A percentile compares a stretch with the other conserved stretches of the same genome.
Conservation (phyloP, 2,113 vertebrate genomes). For the Chloebia gouldiae region DNA sequence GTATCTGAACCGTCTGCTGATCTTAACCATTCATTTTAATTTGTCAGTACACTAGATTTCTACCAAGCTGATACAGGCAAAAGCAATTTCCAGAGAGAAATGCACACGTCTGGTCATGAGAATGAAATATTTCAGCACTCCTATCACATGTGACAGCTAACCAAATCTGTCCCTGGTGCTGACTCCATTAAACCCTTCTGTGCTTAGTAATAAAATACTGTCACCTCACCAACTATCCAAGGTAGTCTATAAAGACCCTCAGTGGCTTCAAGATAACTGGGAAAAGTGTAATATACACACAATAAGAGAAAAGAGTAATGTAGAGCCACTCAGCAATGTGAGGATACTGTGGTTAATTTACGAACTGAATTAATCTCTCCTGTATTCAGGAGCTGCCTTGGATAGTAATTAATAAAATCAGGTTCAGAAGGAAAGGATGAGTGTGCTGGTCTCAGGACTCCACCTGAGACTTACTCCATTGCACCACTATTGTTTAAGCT, state of each 20-base stretch:
- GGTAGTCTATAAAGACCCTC: not conserved
- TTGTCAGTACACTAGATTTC: not conserved
- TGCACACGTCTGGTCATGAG: not conserved
- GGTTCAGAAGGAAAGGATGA: not conserved
- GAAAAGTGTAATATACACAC: not conserved
- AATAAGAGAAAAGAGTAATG: not conserved
- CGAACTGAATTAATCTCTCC: not conserved
- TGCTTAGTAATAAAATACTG: not conserved
- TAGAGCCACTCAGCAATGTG: not conserved
- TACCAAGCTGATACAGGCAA: not conserved
- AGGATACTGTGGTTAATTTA: not conserved
- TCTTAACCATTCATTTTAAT: not conserved
- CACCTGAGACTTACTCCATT: not conserved
- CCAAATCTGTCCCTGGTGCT: slow-evolving; percentile 24
- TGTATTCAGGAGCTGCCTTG: not conserved
- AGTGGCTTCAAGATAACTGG: not conserved
- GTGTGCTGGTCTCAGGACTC: not conserved
- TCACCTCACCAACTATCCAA: not conserved
- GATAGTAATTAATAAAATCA: not conserved
- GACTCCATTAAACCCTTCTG: not conserved
- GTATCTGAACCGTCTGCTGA: not conserved
- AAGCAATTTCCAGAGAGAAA: slow-evolving; percentile 7
- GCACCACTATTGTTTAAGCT: not conserved
- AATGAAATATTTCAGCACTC: slow-evolving; percentile 31
- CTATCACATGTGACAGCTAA: not conserved